Percentiles rank a stretch among this genome's conserved stretches.
phyloP scores from a whole-genome alignment of 2,888 invertebrate species.

The Paralinhomoeus sp. region DNA sequence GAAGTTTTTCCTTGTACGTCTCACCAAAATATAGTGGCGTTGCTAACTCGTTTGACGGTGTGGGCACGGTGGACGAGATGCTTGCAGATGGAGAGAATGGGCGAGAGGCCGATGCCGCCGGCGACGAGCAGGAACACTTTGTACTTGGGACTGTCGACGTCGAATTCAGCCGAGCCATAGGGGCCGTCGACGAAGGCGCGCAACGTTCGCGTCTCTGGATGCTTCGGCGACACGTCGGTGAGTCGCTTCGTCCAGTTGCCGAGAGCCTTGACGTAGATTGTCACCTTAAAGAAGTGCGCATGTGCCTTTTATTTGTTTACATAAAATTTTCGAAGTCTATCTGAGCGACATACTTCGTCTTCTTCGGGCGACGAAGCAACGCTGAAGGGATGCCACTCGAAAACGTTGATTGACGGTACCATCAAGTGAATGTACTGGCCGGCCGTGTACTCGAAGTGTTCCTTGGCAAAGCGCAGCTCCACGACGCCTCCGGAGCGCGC shows the following conservation, averaged over 20 bases:
- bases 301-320: no score
- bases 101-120: constrained; percentile 2
- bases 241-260: constrained; percentile 80
- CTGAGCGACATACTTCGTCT: neutral
- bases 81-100: constrained; percentile 1
- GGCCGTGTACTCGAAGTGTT: neutral
- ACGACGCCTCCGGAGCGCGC: neutral
- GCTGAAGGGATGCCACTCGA: constrained; percentile 3
- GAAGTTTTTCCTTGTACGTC: no score
- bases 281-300: constrained; percentile 34
- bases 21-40: no score
- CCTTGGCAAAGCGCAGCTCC: neutral
- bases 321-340: no score
- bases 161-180: neutral
- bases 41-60: no score
- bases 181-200: neutral
- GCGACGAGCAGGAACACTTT: constrained; percentile 1
- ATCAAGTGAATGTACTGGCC: neutral
- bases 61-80: no score
- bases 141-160: neutral
- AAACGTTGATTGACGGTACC: constrained; percentile 1
- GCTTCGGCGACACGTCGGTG: constrained; percentile 40
- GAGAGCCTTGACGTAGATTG: constrained; percentile 73
- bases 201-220: neutral
- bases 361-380: neutral